phyloP scores from a whole-genome alignment of 2,797 vertebrate genomes.

The Epinephelus malabaricus region DNA sequence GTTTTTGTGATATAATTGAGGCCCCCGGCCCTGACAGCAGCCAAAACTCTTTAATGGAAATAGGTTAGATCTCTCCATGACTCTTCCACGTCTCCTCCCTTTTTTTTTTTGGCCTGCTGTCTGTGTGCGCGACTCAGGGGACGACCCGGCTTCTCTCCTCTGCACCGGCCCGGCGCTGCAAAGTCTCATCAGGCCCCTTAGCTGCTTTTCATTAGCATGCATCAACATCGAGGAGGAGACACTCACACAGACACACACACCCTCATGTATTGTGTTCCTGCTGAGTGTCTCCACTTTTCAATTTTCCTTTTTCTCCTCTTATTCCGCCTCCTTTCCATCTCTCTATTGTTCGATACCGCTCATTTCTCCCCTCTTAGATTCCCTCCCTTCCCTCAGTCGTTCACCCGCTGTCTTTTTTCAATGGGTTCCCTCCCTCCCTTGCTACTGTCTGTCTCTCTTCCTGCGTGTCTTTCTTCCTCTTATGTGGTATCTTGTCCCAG shows the following conservation, averaged over 20 bases:
- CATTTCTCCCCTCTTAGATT: constrained; percentile 31
- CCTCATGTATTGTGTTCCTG: constrained; percentile 24
- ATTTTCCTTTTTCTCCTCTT: constrained; percentile 40
- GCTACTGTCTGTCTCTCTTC: constrained; percentile 31
- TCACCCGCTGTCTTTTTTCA: constrained; percentile 43
- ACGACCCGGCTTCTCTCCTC: constrained; percentile 46
- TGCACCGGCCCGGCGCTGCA: constrained; percentile 24
- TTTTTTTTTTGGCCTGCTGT: constrained; percentile 27
- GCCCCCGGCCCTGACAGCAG: constrained; percentile 53
- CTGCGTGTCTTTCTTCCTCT: constrained; percentile 45
- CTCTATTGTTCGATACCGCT: constrained; percentile 37
- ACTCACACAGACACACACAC: not conserved
- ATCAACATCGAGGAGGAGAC: constrained; percentile 35
- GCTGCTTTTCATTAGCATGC: constrained; percentile 77
- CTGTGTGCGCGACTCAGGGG: constrained; percentile 56
- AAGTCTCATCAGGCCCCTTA: constrained; percentile 62
- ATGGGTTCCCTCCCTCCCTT: constrained; percentile 9
- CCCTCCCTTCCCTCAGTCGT: constrained; percentile 29
- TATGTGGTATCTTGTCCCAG: constrained; percentile 65
- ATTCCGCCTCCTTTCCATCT: constrained; percentile 42
- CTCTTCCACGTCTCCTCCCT: constrained; percentile 60
- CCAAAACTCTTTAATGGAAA: constrained; percentile 67
- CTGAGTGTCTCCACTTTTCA: constrained; percentile 59
- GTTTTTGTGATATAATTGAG: constrained; percentile 51
- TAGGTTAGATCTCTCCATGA: constrained; percentile 74